These are phyloP conservation scores for Rafetus swinhoei DNA, from an alignment of 2,113 vertebrate genomes.

Conservation along the genomic window DNA sequence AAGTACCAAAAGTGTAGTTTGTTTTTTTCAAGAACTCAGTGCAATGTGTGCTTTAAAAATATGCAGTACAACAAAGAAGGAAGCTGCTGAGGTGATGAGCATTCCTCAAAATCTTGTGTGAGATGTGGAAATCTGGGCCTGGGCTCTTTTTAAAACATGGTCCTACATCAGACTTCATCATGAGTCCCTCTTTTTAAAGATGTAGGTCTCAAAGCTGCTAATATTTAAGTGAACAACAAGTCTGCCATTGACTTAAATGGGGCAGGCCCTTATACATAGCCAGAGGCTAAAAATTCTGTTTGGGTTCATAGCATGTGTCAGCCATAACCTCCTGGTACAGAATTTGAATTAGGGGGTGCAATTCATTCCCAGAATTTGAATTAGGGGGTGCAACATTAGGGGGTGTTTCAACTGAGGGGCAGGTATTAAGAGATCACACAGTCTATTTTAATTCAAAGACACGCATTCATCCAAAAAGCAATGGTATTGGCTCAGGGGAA, in stretches of 20 bases:
- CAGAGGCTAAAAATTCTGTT: neutral
- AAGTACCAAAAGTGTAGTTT: neutral
- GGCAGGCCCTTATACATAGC: neutral
- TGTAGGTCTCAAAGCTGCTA: neutral
- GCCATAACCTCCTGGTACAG: neutral
- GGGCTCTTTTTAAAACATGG: neutral
- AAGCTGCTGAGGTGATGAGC: neutral
- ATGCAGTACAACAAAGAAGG: neutral
- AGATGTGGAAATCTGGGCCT: neutral
- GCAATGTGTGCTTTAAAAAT: neutral
- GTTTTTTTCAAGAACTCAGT: neutral
- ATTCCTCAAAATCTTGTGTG: neutral
- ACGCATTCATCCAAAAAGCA: neutral
- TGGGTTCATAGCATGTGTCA: neutral
- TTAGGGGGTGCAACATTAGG: neutral
- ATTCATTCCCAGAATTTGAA: neutral
- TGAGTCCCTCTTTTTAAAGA: neutral
- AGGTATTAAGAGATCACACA: neutral
- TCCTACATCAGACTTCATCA: neutral
- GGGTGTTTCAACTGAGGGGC: neutral
- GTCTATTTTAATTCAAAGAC: neutral
- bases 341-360: neutral
- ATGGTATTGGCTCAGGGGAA: neutral
- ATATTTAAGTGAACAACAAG: neutral
- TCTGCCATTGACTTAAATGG: neutral